Conservation (phyloP, 2,888 invertebrate genomes). For the Bhutanitis thaidina region DNA sequence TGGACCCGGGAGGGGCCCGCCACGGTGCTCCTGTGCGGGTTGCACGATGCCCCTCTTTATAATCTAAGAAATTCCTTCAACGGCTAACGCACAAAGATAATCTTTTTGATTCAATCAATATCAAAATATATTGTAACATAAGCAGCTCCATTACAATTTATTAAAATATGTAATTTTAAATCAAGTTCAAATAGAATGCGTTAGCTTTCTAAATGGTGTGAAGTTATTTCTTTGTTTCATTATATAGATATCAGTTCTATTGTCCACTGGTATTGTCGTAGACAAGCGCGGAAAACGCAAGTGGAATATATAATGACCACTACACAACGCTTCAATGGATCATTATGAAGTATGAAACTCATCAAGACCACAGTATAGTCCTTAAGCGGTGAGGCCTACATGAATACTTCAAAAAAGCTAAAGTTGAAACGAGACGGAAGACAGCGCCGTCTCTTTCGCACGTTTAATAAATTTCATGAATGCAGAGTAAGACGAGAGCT, state of each 20-base stretch:
- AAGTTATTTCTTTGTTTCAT: slow-evolving; percentile 8
- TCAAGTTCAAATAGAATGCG: not conserved
- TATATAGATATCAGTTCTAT: slow-evolving; percentile 6
- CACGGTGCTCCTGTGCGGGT: too few species aligned
- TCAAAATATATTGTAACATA: too few species aligned
- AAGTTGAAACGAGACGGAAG: not conserved
- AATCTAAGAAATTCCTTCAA: too few species aligned
- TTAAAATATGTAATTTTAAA: too few species aligned
- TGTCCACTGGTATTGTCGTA: not conserved
- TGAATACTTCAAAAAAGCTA: slow-evolving; percentile 14
- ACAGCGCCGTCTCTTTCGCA: slow-evolving; percentile 1
- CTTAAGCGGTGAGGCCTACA: not conserved
- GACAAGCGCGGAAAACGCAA: slow-evolving; percentile 13
- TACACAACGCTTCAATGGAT: slow-evolving; percentile 12
- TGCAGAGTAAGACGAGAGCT: slow-evolving; percentile 12
- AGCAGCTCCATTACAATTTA: too few species aligned
- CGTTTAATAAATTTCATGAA: slow-evolving; percentile 20
- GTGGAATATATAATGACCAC: slow-evolving; percentile 16
- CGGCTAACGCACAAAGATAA: too few species aligned
- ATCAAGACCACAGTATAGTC: not conserved
- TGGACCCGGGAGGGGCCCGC: too few species aligned
- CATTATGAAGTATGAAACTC: too few species aligned
- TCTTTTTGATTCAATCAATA: too few species aligned
- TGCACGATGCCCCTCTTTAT: too few species aligned
- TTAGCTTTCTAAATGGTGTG: not conserved